phyloP scores from a whole-genome alignment of 2,888 invertebrate species.

The Catocala nupta region DNA sequence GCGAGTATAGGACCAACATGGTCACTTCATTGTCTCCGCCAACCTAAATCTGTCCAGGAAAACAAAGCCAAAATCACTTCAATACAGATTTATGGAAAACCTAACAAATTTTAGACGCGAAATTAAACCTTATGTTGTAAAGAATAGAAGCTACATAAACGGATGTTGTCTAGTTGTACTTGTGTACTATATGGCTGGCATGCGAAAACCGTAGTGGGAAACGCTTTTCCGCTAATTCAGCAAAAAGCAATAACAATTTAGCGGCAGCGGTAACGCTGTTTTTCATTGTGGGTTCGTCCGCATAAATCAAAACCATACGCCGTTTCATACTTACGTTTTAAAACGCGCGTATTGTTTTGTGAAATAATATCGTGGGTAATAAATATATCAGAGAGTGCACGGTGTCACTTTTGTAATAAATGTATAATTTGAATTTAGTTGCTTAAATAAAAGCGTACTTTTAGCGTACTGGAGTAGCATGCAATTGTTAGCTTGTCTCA shows the following conservation, averaged over 20 bases:
- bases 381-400: background rate
- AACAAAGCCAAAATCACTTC: conserved; percentile 6
- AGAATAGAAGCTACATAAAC: conserved; percentile 29
- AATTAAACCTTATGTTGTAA: conserved; percentile 4
- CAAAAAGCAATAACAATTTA: conserved; percentile 60
- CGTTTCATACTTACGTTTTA: conserved; percentile 9
- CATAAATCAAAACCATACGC: conserved; percentile 22
- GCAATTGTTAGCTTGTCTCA: no score
- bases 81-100: conserved; percentile 9
- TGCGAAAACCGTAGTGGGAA: conserved; percentile 37
- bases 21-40: background rate
- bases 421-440: no score
- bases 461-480: no score
- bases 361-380: background rate
- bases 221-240: conserved; percentile 54
- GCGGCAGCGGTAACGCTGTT: conserved; percentile 40
- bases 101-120: background rate
- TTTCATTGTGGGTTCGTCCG: conserved; percentile 16
- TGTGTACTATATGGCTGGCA: conserved; percentile 36
- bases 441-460: no score
- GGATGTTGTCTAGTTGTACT: conserved; percentile 24
- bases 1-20: background rate
- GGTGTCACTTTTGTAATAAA: no score
- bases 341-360: conserved; percentile 3
- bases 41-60: conserved; percentile 8